phyloP scores from a whole-genome alignment of 1,140 invertebrate genomes.

The Leptoteleia sp. region DNA sequence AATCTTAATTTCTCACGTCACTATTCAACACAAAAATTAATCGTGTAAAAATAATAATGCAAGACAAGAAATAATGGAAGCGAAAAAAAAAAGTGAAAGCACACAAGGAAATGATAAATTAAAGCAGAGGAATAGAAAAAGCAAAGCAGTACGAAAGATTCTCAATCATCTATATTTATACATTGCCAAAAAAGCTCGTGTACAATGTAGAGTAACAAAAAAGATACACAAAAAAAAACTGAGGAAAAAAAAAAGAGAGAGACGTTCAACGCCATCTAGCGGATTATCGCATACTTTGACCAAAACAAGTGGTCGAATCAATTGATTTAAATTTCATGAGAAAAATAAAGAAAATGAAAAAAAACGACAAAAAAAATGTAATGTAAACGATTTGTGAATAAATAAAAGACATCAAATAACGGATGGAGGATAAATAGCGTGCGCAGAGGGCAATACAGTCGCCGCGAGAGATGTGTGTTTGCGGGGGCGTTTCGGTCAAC shows the following conservation, averaged over 20 bases:
- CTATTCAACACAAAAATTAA: conserved; percentile 3
- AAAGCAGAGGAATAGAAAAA: conserved; percentile 28
- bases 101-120: no score
- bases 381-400: conserved; percentile 29
- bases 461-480: conserved; percentile 3
- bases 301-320: neutral
- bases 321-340: conserved; percentile 3
- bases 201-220: conserved; percentile 19
- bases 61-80: neutral
- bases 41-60: neutral
- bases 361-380: conserved; percentile 9
- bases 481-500: conserved; percentile 23
- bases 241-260: conserved; percentile 18
- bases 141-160: conserved; percentile 33
- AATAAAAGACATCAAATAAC: conserved; percentile 32
- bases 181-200: conserved; percentile 7
- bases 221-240: conserved; percentile 20
- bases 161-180: conserved; percentile 38
- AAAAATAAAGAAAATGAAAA: conserved; percentile 18
- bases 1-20: no score
- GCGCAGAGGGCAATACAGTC: conserved; percentile 20
- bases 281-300: neutral
- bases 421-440: conserved; percentile 29
- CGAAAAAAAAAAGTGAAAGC: conserved; percentile 1
- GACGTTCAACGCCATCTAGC: neutral